Percentiles rank a stretch among this genome's conserved stretches.
phyloP scores from a whole-genome alignment of 2,888 invertebrate species.

The Lithophane ornitopus region DNA sequence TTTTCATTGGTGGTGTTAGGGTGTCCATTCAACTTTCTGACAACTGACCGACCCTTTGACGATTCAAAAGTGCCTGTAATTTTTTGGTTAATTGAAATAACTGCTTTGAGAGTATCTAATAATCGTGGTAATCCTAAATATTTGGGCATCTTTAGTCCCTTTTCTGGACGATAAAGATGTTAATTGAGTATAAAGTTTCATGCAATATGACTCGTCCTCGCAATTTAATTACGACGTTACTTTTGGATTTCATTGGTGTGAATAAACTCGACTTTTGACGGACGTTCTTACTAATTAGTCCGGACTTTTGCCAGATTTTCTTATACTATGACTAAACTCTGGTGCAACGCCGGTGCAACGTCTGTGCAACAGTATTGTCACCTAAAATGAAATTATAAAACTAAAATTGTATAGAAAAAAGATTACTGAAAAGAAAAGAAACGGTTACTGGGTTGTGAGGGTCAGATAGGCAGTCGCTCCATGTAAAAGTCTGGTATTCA shows the following conservation, averaged over 20 bases:
- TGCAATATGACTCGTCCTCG: neutral
- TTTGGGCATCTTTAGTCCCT: neutral
- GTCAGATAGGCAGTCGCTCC: too few relatives aligned
- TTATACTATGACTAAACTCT: slow-evolving; percentile 26
- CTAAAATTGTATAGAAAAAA: too few relatives aligned
- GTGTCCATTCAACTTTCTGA: neutral
- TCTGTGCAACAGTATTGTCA: slow-evolving; percentile 13
- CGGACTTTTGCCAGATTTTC: neutral
- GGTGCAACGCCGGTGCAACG: slow-evolving; percentile 31
- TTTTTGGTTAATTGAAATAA: neutral
- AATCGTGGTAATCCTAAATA: neutral
- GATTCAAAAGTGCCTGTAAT: neutral
- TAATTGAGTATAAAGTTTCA: neutral
- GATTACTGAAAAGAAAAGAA: too few relatives aligned
- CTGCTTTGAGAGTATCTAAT: neutral
- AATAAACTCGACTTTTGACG: slow-evolving; percentile 13
- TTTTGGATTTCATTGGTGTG: neutral
- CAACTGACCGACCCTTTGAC: neutral
- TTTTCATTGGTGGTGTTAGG: neutral
- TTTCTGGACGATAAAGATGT: neutral
- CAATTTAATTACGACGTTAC: neutral
- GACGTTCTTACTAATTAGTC: slow-evolving; percentile 16
- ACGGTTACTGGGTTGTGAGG: too few relatives aligned
- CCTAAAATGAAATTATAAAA: neutral
- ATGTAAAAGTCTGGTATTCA: too few relatives aligned